Evolutionary conservation across 2,797 vertebrate genomes (phyloP).

Genomic region (Cynopterus sphinx): DNA sequence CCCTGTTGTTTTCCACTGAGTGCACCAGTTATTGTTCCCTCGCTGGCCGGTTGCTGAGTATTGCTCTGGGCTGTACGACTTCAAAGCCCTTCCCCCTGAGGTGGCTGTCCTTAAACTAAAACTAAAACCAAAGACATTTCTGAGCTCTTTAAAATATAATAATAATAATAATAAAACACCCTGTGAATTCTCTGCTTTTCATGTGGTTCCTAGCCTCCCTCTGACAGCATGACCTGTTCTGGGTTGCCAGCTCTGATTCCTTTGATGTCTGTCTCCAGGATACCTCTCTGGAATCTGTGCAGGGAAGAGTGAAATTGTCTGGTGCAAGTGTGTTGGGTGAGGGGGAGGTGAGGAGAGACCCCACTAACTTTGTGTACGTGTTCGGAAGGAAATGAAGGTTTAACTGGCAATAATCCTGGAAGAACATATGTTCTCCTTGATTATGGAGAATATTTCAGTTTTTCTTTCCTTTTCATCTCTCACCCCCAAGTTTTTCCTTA

Average conservation of each 20-base stretch:
- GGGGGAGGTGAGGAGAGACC: not conserved
- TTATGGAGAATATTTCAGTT: not conserved
- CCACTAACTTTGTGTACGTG: not conserved
- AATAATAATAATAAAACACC: constrained; percentile 10
- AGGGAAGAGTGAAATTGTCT: constrained; percentile 53
- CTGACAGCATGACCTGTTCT: constrained; percentile 58
- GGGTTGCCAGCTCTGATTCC: constrained; percentile 67
- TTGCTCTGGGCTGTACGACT: not conserved
- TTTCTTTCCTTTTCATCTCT: not conserved
- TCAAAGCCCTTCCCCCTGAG: constrained; percentile 54
- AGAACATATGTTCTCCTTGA: not conserved
- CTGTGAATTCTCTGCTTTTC: constrained; percentile 64
- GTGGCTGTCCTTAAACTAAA: constrained; percentile 60
- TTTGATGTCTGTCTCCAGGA: constrained; percentile 78
- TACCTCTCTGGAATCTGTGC: constrained; percentile 75
- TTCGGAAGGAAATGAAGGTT: constrained; percentile 30
- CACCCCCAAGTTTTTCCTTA: not conserved
- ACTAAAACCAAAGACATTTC: constrained; percentile 51
- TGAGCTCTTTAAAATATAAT: constrained; percentile 65
- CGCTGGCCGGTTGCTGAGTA: not conserved
- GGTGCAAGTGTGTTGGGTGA: not conserved
- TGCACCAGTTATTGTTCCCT: constrained; percentile 2
- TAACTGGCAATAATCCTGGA: not conserved
- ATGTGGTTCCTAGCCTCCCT: constrained; percentile 58
- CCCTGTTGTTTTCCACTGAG: not conserved